Evolutionary conservation across 2,797 vertebrate species (phyloP).

Genomic region (Scyliorhinus canicula): DNA sequence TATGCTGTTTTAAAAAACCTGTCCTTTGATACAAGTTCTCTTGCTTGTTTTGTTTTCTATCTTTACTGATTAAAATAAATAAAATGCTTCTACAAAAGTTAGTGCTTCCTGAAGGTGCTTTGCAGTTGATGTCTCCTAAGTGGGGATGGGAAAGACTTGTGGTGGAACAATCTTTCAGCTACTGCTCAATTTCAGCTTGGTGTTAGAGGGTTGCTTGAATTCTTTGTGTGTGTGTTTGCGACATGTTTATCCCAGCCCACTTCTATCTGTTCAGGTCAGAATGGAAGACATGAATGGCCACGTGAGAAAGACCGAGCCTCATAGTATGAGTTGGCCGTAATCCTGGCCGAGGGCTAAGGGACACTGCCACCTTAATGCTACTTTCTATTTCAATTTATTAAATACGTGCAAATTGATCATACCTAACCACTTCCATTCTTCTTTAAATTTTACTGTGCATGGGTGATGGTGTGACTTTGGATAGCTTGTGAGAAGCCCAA

Average conservation of each 20-base stretch:
- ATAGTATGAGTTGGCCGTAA: background rate
- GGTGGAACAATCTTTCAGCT: background rate
- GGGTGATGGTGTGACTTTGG: background rate
- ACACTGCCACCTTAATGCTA: background rate
- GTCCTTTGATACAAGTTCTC: slow-evolving; percentile 32
- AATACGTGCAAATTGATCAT: background rate
- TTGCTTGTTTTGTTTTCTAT: slow-evolving; percentile 30
- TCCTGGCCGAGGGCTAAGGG: background rate
- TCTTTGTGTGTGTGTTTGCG: background rate
- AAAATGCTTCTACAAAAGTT: slow-evolving; percentile 23
- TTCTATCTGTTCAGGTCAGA: background rate
- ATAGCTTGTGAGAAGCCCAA: background rate
- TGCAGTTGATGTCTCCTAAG: background rate
- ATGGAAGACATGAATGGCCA: background rate
- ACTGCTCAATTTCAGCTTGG: background rate
- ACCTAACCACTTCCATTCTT: no score
- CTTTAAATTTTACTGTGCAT: background rate
- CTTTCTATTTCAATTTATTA: background rate
- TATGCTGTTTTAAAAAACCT: slow-evolving; percentile 24
- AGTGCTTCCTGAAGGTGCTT: background rate
- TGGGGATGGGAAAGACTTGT: background rate
- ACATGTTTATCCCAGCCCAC: no score
- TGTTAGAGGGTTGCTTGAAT: background rate
- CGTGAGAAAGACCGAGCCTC: background rate
- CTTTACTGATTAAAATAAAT: slow-evolving; percentile 19